phyloP scores from a whole-genome alignment of 2,888 invertebrate species.

The Didymodactylos carnosus region DNA sequence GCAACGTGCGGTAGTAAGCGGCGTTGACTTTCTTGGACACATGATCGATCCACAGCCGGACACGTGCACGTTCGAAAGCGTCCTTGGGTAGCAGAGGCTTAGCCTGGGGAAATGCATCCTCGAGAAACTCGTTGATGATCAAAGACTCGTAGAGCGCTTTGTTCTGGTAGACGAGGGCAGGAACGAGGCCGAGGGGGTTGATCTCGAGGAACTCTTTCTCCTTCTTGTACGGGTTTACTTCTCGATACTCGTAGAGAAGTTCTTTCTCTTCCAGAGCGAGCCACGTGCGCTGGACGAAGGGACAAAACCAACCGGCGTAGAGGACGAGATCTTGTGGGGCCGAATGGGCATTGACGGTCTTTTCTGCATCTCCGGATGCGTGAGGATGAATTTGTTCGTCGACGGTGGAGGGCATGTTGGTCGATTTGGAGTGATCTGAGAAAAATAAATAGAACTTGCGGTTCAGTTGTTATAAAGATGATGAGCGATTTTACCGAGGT shows the following conservation, averaged over 20 bases:
- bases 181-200: slow-evolving; percentile 22
- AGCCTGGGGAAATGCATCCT: slow-evolving; percentile 18
- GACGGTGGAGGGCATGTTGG: background rate
- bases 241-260: slow-evolving; percentile 20
- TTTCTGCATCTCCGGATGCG: background rate
- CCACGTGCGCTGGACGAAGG: slow-evolving; percentile 23
- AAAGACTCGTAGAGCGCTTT: slow-evolving; percentile 20
- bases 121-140: slow-evolving; percentile 21
- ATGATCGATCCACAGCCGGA: slow-evolving; percentile 20
- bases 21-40: slow-evolving; percentile 20
- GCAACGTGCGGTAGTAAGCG: slow-evolving; percentile 18
- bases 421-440: too few species aligned
- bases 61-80: slow-evolving; percentile 19
- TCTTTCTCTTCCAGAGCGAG: slow-evolving; percentile 20
- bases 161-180: slow-evolving; percentile 18
- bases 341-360: background rate
- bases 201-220: slow-evolving; percentile 20
- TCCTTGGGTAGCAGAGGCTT: slow-evolving; percentile 19
- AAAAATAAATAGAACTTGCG: too few species aligned
- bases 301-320: slow-evolving; percentile 22
- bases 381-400: background rate
- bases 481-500: too few species aligned
- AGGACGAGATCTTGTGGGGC: slow-evolving; percentile 2
- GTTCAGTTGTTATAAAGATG: too few species aligned
- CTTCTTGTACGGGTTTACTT: slow-evolving; percentile 23